These are phyloP conservation scores for Buathra laborator DNA, from an alignment of 2,888 invertebrate species.

Conservation along the genomic window DNA sequence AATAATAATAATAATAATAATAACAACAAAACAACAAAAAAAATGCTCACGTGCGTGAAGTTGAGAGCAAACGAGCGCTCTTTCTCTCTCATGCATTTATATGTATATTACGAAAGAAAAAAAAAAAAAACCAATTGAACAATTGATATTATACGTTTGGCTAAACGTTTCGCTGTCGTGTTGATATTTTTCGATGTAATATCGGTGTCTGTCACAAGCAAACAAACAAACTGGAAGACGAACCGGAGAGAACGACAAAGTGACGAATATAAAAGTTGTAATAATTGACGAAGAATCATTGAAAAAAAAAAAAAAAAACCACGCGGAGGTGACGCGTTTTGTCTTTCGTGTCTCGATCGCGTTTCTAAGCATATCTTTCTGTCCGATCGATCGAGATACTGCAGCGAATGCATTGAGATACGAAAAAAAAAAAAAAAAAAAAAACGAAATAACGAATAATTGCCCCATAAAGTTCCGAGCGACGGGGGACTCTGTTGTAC, in stretches of 20 bases:
- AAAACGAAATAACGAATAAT: slow-evolving; percentile 31
- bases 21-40: neutral
- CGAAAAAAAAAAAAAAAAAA: neutral
- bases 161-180: slow-evolving; percentile 80
- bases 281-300: slow-evolving; percentile 14
- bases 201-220: slow-evolving; percentile 74
- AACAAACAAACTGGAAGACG: slow-evolving; percentile 51
- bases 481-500: slow-evolving; percentile 58
- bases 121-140: slow-evolving; percentile 65
- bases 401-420: neutral
- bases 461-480: slow-evolving; percentile 46
- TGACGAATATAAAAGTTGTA: neutral
- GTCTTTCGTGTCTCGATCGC: slow-evolving; percentile 39
- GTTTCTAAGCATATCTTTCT: slow-evolving; percentile 44
- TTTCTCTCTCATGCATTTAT: slow-evolving; percentile 68
- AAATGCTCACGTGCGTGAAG: slow-evolving; percentile 48
- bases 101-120: slow-evolving; percentile 66
- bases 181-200: slow-evolving; percentile 79
- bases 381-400: slow-evolving; percentile 12
- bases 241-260: slow-evolving; percentile 32
- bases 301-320: slow-evolving; percentile 1
- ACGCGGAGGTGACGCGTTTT: slow-evolving; percentile 3
- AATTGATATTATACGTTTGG: slow-evolving; percentile 79
- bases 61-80: slow-evolving; percentile 54
- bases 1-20: slow-evolving; percentile 11